phyloP scores from a whole-genome alignment of 2,113 vertebrate species.

The Atrichornis clamosus region DNA sequence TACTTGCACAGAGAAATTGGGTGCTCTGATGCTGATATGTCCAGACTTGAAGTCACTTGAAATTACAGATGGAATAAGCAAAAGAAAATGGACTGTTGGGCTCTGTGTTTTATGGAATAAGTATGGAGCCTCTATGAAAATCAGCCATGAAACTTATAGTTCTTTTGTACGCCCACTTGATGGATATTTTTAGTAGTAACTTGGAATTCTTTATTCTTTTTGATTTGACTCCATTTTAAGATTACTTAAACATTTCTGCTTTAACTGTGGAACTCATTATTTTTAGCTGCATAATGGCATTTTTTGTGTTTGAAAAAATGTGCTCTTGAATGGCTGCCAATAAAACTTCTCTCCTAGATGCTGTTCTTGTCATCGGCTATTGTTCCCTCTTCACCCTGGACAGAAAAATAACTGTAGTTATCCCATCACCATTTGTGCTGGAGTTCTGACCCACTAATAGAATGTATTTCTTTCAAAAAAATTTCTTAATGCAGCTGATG shows the following conservation, averaged over 20 bases:
- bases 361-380: background rate
- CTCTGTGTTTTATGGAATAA: background rate
- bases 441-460: background rate
- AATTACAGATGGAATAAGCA: background rate
- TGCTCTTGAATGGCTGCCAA: constrained; percentile 31
- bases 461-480: background rate
- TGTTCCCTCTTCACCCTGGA: background rate
- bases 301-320: background rate
- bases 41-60: background rate
- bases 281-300: background rate
- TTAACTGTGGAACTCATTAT: background rate
- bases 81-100: background rate
- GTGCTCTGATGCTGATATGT: background rate
- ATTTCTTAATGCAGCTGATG: background rate
- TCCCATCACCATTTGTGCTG: background rate
- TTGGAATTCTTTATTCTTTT: background rate
- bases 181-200: background rate
- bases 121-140: background rate
- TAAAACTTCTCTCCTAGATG: background rate
- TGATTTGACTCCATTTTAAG: background rate
- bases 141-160: background rate
- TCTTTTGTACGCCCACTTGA: background rate
- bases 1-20: background rate
- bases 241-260: background rate
- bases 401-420: constrained; percentile 50